Evolutionary conservation across 2,888 invertebrate species (phyloP).

Genomic region (Lepetodrilus schrolli): DNA sequence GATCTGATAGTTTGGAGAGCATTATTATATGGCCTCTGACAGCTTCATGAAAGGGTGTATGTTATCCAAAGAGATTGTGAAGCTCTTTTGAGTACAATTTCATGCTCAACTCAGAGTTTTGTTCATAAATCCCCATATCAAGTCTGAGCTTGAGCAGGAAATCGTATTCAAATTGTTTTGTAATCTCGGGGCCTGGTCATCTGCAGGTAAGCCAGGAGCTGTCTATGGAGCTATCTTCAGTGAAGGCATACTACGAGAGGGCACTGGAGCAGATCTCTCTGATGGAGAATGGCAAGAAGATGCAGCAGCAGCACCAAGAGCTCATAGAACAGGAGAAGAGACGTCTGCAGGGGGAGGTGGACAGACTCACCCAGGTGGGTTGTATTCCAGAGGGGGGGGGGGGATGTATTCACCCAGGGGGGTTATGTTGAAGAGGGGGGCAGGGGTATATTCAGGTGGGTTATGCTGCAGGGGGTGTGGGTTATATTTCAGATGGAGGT

Average conservation of each 20-base stretch:
- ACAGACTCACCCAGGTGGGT: slow-evolving; percentile 62
- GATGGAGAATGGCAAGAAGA: slow-evolving; percentile 64
- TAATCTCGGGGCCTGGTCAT: too few species aligned
- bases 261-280: slow-evolving; percentile 63
- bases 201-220: slow-evolving; percentile 69
- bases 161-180: too few species aligned
- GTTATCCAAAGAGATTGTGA: too few species aligned
- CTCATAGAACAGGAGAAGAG: slow-evolving; percentile 65
- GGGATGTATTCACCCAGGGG: not conserved
- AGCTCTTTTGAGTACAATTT: too few species aligned
- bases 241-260: slow-evolving; percentile 65
- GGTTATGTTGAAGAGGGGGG: slow-evolving; percentile 56
- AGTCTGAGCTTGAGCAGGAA: too few species aligned
- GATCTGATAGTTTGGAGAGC: too few species aligned
- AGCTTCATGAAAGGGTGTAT: too few species aligned
- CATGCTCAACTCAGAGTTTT: too few species aligned
- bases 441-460: slow-evolving; percentile 64
- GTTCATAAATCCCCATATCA: too few species aligned
- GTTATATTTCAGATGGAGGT: too few species aligned
- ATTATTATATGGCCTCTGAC: too few species aligned
- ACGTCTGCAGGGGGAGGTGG: slow-evolving; percentile 61
- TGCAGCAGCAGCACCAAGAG: slow-evolving; percentile 65
- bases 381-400: not conserved
- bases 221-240: slow-evolving; percentile 63
- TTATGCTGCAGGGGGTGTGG: not conserved